Conservation (phyloP, 2,797 vertebrate species). For the Sebastes hubbsi region DNA sequence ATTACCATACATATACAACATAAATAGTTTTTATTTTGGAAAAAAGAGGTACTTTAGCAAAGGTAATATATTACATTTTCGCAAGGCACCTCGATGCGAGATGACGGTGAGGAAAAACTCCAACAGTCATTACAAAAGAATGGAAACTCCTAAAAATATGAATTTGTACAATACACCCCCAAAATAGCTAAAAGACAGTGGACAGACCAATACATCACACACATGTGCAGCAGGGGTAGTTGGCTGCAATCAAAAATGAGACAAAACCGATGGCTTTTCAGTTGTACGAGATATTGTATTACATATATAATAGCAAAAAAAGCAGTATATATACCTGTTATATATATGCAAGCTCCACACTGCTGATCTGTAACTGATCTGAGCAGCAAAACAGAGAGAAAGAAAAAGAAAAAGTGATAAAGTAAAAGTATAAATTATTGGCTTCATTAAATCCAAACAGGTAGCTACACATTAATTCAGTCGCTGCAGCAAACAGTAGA, state of each 20-base stretch:
- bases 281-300: conserved; percentile 5
- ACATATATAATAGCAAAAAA: neutral
- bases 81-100: neutral
- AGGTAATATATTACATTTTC: neutral
- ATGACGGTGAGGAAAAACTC: neutral
- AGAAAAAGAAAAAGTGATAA: neutral
- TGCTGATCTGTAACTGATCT: neutral
- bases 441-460: conserved; percentile 41
- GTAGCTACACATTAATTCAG: conserved; percentile 38
- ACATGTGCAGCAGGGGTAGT: conserved; percentile 3
- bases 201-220: neutral
- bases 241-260: conserved; percentile 16
- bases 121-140: neutral
- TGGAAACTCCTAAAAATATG: neutral
- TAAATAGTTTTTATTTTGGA: neutral
- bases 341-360: neutral
- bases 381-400: neutral
- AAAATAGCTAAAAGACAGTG: neutral
- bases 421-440: conserved; percentile 13
- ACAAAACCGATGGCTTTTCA: neutral
- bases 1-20: neutral
- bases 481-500: conserved; percentile 22
- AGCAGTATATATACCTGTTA: neutral
- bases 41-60: neutral
- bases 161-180: neutral